A percentile compares a stretch with the other conserved stretches of the same genome.
These are phyloP conservation scores for Gymnocheta viridis DNA, from an alignment of 2,888 invertebrate species.

Conservation along the genomic window DNA sequence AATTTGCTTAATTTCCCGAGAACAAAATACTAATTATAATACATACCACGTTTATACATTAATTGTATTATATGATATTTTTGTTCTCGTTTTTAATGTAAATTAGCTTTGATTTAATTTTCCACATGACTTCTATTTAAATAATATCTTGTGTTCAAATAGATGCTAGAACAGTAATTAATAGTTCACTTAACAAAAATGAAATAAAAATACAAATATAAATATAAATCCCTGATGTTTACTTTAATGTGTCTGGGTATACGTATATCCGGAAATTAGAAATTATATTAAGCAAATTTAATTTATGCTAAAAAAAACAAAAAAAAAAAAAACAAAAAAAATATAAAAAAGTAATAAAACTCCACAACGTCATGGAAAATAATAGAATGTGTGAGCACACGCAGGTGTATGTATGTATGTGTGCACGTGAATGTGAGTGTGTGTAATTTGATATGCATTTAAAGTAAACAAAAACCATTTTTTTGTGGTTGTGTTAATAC, in stretches of 20 bases:
- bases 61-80: too few species aligned
- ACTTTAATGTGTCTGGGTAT: constrained; percentile 42
- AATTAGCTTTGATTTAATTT: not conserved
- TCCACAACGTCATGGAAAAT: not conserved
- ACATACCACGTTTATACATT: too few species aligned
- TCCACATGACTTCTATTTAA: constrained; percentile 9
- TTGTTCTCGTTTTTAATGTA: not conserved
- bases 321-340: constrained; percentile 60
- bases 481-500: constrained; percentile 63
- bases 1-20: too few species aligned
- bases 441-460: constrained; percentile 26
- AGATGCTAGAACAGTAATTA: not conserved
- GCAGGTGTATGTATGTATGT: not conserved
- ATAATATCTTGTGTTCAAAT: not conserved
- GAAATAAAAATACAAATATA: not conserved
- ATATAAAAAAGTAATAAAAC: not conserved
- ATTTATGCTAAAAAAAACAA: constrained; percentile 71
- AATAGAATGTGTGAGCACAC: not conserved
- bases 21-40: too few species aligned
- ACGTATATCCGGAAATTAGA: constrained; percentile 41
- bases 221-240: constrained; percentile 23
- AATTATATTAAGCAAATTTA: constrained; percentile 52
- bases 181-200: constrained; percentile 8
- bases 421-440: too few species aligned
- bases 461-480: constrained; percentile 63